Base-by-base conservation (phyloP, 2,888 invertebrate genomes). In the Lasioglossum leucozonium region DNA sequence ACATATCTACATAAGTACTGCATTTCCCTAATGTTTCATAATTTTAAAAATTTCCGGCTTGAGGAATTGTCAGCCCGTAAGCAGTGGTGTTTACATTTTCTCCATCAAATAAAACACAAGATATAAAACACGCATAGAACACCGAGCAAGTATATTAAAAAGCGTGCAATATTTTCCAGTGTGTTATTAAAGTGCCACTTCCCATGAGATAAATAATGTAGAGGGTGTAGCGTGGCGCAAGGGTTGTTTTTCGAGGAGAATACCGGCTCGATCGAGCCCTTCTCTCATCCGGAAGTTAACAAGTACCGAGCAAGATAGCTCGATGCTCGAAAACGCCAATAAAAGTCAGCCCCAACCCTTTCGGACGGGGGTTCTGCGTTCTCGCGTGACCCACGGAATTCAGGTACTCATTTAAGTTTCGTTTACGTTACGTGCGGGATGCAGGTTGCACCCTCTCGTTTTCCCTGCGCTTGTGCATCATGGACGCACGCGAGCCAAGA, bases 341-440 rank as follows among this genome's bases (percentile, higher is more conserved):
- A 77, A 85, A 87, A 88, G 82, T 79, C 73, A 75, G 8, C 69
- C 73, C 67, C 73, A 44, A 58, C 47, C 34, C 55, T 13, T 51
- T 16, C 72, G 22, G 72, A 47, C 58, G 37, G 34, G 34, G 40
- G 44, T 4, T 40, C n/a, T 34, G 72, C n/a, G 69, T 69, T 92
- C 88, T 51, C 51, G 92, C 92, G 92, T 92, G 92, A 87, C 75
- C 79, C 82, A 67, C 75, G 82, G 82, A 88, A 87, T 91, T 92
- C 89, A 89, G 89, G 87, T 86, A 90, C 89, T 90, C 92, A 89
- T 90, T 92, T 89, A 91, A 92, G 91, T 91, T 92, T 92, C 91
- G 92, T 89, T 92, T 89, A 77, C 81, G 89, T 87, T 87, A 79
- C 86, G 86, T 79, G 86, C 77, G 40, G 75, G 82, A 83, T 83